Base-by-base conservation (phyloP, 2,113 vertebrate species). In the Antigone vipio region DNA sequence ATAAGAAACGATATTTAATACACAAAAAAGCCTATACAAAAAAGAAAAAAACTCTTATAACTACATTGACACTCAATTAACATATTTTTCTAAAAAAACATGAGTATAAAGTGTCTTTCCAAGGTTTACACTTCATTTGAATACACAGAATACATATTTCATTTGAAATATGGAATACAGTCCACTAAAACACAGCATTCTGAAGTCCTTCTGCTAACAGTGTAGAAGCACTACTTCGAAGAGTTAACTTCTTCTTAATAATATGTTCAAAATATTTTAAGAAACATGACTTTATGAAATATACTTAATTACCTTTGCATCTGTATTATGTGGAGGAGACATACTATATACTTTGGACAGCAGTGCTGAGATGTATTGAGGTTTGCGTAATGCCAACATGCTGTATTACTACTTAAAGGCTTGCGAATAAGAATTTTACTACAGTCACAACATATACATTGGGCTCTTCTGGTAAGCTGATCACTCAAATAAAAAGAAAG, bases 401-500 rank as follows among this genome's bases (percentile, higher is more conserved):
- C 47, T 73, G 19, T 27, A 62, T 50, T 81, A 23, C 55, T 87
- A 22, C 68, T 58, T 67, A 78, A 85, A 73, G 76, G 17, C 58
- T 82, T 47, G 68, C 79, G 86, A 95, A 40, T 59, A 87, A 82
- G 87, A 80, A 80, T 85, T 96, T 96, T 83, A 71, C 64, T 91
- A 59, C 72, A 89, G 78, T 83, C 52, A 89, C 75, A 92, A 92
- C 56, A 62, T 64, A 85, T 34, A 89, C 53, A 74, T 45, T 67
- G 75, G 40, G 64, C 18, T 92, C 19, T 80, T 85, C 59, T 44
- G 64, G 73, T 87, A 95, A 94, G 91, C 5, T 88, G 89, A 91
- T 94, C 86, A 83, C 71, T 85, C 84, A 91, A 96, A 95, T 94
- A 93, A 95, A 94, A 97, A 77, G 52, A 85, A 92, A 93, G 27